These are phyloP conservation scores for Lutraria lutraria DNA, from an alignment of 2,888 invertebrate species.

Conservation along the genomic window DNA sequence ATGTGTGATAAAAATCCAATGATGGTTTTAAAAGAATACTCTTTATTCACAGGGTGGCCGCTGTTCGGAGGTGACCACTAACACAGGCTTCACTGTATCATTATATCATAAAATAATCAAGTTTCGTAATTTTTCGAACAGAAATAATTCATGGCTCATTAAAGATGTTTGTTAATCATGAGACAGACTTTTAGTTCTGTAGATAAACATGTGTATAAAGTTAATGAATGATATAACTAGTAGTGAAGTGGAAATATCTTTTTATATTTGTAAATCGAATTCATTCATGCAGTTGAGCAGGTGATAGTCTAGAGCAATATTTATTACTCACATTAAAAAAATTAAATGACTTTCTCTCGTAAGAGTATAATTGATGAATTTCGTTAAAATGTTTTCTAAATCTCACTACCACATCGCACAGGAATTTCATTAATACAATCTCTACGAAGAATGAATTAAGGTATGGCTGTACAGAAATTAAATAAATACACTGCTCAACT, in stretches of 20 bases:
- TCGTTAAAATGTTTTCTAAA: background rate
- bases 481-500: no score
- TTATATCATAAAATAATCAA: no score
- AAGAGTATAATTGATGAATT: background rate
- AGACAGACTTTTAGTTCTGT: background rate
- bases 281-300: background rate
- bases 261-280: background rate
- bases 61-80: no score
- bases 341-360: background rate
- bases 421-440: constrained; percentile 22
- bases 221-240: background rate
- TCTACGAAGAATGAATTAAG: background rate
- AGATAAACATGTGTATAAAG: background rate
- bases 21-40: no score
- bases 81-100: no score
- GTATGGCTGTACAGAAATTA: background rate
- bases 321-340: background rate
- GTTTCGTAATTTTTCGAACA: no score
- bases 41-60: no score
- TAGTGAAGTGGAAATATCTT: no score
- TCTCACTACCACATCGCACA: background rate
- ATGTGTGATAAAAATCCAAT: no score
- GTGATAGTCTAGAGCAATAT: background rate
- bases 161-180: no score
- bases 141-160: no score